Conservation (phyloP, 2,797 vertebrate species). For the Hydrocynus forskahlii region DNA sequence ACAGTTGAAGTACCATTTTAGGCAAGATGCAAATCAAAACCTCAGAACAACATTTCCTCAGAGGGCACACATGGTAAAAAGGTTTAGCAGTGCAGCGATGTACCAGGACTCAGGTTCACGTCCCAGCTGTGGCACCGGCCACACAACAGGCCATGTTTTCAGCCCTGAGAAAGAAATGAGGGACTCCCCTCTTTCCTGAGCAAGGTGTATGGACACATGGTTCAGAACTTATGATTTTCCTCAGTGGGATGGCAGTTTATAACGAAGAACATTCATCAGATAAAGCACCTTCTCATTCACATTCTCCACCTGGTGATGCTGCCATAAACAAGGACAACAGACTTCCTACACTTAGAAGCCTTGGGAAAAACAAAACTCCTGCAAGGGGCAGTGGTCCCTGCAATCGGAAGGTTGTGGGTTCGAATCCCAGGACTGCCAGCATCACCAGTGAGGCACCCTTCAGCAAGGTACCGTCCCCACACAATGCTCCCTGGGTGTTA, state of each 20-base stretch:
- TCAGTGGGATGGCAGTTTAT: background rate
- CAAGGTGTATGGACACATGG: background rate
- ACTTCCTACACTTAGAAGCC: background rate
- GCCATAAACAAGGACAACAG: background rate
- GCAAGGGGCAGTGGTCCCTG: too few species aligned
- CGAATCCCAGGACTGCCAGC: too few species aligned
- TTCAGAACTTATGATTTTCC: background rate
- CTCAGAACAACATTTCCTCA: constrained; percentile 27
- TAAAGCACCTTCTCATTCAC: background rate
- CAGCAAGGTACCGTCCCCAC: too few species aligned
- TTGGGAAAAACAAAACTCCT: background rate
- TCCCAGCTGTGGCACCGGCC: background rate
- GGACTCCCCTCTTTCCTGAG: background rate
- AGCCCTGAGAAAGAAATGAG: background rate
- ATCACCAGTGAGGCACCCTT: too few species aligned
- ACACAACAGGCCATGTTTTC: background rate
- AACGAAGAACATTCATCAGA: background rate
- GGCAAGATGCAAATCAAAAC: constrained; percentile 24
- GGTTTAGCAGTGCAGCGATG: constrained; percentile 10
- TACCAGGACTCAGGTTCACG: background rate
- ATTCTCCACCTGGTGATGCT: background rate
- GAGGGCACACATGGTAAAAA: constrained; percentile 9
- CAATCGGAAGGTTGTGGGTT: too few species aligned
- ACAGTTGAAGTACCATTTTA: background rate
- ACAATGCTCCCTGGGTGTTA: too few species aligned